Conservation (phyloP, 2,113 vertebrate genomes). For the Zosterops pallidus region DNA sequence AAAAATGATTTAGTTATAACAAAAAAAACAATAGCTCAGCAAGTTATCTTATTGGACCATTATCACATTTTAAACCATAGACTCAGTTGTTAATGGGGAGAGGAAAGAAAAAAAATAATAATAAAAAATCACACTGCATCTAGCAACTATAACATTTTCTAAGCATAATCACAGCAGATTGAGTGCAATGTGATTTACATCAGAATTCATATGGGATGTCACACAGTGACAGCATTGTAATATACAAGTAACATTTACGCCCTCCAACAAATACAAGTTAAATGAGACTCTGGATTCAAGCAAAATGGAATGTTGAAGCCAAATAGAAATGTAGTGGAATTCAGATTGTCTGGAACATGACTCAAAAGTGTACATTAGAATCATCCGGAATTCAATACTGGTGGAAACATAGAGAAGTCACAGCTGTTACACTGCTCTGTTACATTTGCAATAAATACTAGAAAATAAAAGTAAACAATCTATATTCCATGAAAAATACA, state of each 20-base stretch:
- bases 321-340: constrained; percentile 78
- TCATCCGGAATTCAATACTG: constrained; percentile 59
- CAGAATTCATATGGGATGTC: constrained; percentile 82
- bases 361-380: constrained; percentile 49
- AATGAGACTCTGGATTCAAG: constrained; percentile 65
- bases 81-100: constrained; percentile 62
- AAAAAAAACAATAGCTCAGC: constrained; percentile 71
- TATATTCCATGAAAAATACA: constrained; percentile 53
- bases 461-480: constrained; percentile 56
- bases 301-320: constrained; percentile 76
- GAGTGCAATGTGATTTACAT: constrained; percentile 78
- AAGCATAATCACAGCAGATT: constrained; percentile 79
- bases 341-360: constrained; percentile 73
- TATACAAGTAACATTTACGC: constrained; percentile 73
- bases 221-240: constrained; percentile 92
- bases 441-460: constrained; percentile 53
- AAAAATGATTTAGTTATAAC: constrained; percentile 75
- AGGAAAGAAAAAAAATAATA: not conserved
- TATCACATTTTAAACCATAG: constrained; percentile 75
- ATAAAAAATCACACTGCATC: constrained; percentile 68
- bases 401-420: constrained; percentile 56
- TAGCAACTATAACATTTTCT: constrained; percentile 73
- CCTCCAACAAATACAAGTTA: constrained; percentile 72
- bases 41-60: constrained; percentile 76
- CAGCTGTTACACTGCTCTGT: constrained; percentile 64